These are phyloP conservation scores for Brachyistius frenatus DNA, from an alignment of 2,113 vertebrate species.

Conservation along the genomic window DNA sequence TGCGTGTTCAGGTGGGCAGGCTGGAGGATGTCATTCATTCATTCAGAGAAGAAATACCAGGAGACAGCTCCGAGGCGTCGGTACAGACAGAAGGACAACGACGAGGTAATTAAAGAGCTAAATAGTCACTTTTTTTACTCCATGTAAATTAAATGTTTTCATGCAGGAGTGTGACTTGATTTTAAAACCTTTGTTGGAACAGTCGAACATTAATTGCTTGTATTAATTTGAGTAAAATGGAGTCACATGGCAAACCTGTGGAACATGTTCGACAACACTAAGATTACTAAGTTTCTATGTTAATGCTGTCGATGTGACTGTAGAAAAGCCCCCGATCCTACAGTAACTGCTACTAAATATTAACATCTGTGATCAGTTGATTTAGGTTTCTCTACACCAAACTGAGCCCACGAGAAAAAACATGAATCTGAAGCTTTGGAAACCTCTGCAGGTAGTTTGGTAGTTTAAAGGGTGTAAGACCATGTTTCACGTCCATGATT, in stretches of 20 bases:
- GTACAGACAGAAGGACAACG: no score
- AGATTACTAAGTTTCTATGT: neutral
- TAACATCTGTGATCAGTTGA: neutral
- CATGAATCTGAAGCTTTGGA: neutral
- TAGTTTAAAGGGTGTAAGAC: neutral
- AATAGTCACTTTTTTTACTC: neutral
- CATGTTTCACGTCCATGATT: constrained; percentile 21
- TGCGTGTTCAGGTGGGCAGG: no score
- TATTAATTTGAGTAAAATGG: no score
- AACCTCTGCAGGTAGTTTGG: constrained; percentile 24
- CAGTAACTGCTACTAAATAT: constrained; percentile 8
- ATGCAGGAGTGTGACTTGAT: neutral
- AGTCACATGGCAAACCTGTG: no score
- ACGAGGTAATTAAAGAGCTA: neutral
- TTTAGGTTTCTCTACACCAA: neutral
- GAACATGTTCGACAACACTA: no score
- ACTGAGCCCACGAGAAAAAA: neutral
- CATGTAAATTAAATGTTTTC: neutral
- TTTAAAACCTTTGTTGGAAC: neutral
- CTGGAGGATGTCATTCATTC: no score
- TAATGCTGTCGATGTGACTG: neutral
- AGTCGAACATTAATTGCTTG: no score
- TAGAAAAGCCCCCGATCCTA: neutral
- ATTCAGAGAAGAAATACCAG: no score
- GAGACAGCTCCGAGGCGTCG: no score